Evolutionary conservation across 2,113 vertebrate species (phyloP).

Genomic region (Tyrannus savana): DNA sequence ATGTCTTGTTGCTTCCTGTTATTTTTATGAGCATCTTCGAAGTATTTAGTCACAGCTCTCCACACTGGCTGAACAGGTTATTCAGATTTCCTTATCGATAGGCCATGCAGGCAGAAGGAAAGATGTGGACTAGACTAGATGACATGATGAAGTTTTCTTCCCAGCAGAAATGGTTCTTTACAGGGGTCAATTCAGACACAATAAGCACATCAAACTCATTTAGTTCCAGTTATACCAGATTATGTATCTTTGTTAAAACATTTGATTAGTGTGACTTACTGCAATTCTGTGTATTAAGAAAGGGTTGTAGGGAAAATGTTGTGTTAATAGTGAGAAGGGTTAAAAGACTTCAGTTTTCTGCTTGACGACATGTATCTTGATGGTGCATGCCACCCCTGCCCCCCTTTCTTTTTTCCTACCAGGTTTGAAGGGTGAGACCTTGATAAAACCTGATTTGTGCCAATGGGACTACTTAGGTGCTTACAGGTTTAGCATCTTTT

Average conservation of each 20-base stretch:
- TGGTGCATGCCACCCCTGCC: background rate
- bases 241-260: background rate
- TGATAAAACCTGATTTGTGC: background rate
- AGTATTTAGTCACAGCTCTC: background rate
- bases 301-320: background rate
- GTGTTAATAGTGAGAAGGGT: background rate
- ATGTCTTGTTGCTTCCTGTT: background rate
- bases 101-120: background rate
- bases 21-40: background rate
- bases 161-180: background rate
- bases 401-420: background rate
- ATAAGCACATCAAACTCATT: accelerated
- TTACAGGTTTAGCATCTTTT: background rate
- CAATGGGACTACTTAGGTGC: background rate
- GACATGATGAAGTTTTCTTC: background rate
- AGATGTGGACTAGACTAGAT: background rate
- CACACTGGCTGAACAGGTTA: background rate
- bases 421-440: background rate
- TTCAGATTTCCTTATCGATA: background rate
- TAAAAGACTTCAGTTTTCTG: background rate
- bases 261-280: background rate
- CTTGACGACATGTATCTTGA: background rate
- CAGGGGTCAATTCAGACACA: background rate
- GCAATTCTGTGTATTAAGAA: background rate
- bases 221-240: background rate